Evolutionary conservation across 2,888 invertebrate genomes (phyloP).

Genomic region (Urechis unicinctus): DNA sequence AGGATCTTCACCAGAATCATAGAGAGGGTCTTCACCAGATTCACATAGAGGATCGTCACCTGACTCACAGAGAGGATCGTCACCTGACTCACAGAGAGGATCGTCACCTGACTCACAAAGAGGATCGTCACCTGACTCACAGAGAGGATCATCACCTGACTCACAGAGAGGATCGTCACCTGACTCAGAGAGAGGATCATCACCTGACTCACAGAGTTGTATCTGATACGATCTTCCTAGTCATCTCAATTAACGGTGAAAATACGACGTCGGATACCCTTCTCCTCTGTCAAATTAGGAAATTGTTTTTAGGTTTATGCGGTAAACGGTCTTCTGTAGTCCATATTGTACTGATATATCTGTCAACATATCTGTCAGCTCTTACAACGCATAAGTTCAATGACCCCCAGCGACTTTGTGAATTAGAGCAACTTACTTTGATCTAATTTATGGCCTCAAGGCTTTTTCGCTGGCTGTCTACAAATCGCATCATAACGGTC

Average conservation of each 20-base stretch:
- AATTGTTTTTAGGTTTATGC: constrained; percentile 14
- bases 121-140: too few species aligned
- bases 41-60: too few species aligned
- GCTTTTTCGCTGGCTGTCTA: constrained; percentile 8
- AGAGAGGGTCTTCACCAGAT: too few species aligned
- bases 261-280: constrained; percentile 11
- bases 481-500: constrained; percentile 8
- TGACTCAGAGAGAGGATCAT: too few species aligned
- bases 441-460: constrained; percentile 10
- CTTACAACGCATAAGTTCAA: constrained; percentile 10
- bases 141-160: too few species aligned
- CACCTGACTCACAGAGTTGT: constrained; percentile 12
- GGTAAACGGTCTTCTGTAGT: constrained; percentile 12
- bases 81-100: too few species aligned
- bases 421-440: too few species aligned
- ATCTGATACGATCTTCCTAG: constrained; percentile 10
- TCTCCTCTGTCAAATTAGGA: constrained; percentile 13
- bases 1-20: too few species aligned
- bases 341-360: constrained; percentile 9
- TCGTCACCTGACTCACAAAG: too few species aligned
- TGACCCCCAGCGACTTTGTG: constrained; percentile 13
- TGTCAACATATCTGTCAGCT: constrained; percentile 15
- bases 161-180: too few species aligned
- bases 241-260: constrained; percentile 10
- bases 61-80: too few species aligned